Evolutionary conservation across 2,797 vertebrate species (phyloP), one percentile per base, ranked within the genome.

Genomic region (Cuniculus paca): DNA sequence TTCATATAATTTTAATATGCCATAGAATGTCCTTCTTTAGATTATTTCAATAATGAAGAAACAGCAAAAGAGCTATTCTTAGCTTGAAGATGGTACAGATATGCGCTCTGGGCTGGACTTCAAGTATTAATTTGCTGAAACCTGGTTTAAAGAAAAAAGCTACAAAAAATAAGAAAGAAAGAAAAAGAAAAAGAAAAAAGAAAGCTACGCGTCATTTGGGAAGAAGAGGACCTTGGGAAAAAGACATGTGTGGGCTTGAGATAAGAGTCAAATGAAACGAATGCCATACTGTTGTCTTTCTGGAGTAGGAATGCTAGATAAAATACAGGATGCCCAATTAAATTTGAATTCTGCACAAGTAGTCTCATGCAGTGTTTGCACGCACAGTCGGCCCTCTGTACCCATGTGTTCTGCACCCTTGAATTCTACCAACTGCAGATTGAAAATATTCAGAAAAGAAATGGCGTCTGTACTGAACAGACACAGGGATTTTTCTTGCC

Each of bases 71-170:
- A 50, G 5, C 17, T 14, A 14, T 80, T 77, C 24, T 91, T 72
- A 56, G 42, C 42, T 77, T 65, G 36, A 8, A 91, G 79, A 6
- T 1, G 12, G 14, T 88, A 48, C 2, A 85, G 34, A 91, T 61
- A 63, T 9, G 82, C 39, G 20, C 20, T 36, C 9, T 10, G 24
- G 28, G 31, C 24, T 87, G 36, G 81, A 39, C 78, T 70, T 92
- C 48, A 42, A 28, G 77, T 83, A 34, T 39, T 58, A 39, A n/a
- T 61, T 97, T 78, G 22, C 50, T 56, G 42, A 79, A 70, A 56
- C 24, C 1, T 60, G 56, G 56, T 63, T 60, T 90, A 61, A 93
- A 85, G 88, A 72, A 92, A 91, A 95, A 88, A 22, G 19, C 54
- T 8, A 56, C 19, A 8, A 56, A 48, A 48, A 48, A 48, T n/a